Base-by-base conservation (phyloP, 1,140 invertebrate species). In the Drosophila watanabei region DNA sequence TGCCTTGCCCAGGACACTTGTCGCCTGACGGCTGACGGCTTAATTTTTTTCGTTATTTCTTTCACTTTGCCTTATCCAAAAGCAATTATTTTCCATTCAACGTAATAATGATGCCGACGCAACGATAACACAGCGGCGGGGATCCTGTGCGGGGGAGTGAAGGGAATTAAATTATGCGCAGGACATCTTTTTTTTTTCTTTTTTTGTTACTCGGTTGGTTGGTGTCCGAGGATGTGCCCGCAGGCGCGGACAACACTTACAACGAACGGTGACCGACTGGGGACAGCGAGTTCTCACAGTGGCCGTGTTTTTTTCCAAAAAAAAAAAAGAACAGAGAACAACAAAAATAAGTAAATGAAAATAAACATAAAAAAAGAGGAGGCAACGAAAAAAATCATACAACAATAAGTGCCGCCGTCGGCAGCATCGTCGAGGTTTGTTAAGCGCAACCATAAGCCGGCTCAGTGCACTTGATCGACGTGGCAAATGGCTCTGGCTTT, bases 1-100 rank as follows among this genome's bases (percentile, higher is more conserved):
- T n/a, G n/a, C n/a, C 28, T 57, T 48, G 76, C 59, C 18, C 71
- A 77, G 56, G 72, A 77, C 75, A 66, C 75, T 78, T 78, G 56
- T 57, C 43, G 62, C 41, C 43, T 37, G 39, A 9, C 52, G 32
- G 7, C 52, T 48, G 51, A 33, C 64, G 49, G 64, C 70, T 79
- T 66, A 60, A 46, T 62, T 52, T 78, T 64, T 64, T 60, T 80
- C 84, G 86, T 89, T 90, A 77, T 88, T 90, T 79, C 75, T 79
- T 89, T 85, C 85, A 89, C 86, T 90, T 90, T 89, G 86, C 79
- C 86, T 80, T 90, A 89, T 89, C 86, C 86, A 89, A 90, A 89
- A 89, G 86, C 89, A 89, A 89, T 89, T 89, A 89, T 90, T 86
- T 89, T 90, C 86, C 86, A 90, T 89, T 89, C 84, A 89, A 90